Evolutionary conservation across 2,888 invertebrate genomes (phyloP).

Genomic region (Andrena praecox): DNA sequence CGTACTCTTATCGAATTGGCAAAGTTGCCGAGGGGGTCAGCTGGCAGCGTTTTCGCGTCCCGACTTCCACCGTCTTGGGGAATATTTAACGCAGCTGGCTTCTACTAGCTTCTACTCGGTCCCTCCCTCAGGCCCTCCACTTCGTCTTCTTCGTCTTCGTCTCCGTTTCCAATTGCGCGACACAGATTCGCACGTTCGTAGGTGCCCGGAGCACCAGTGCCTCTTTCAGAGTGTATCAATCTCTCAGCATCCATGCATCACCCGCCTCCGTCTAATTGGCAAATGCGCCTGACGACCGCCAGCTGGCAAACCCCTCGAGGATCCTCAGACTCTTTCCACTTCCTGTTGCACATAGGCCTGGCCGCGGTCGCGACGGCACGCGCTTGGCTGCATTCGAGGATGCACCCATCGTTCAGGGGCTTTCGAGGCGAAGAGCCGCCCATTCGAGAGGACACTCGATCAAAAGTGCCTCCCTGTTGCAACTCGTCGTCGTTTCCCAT

Average conservation of each 20-base stretch:
- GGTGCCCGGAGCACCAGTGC: background rate
- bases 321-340: conserved; percentile 11
- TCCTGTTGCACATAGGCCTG: conserved; percentile 54
- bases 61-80: too few species aligned
- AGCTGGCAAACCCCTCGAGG: conserved; percentile 26
- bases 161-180: background rate
- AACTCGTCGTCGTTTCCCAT: conserved; percentile 36
- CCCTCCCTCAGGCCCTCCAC: background rate
- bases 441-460: conserved; percentile 79
- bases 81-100: background rate
- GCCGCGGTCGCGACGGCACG: conserved; percentile 5
- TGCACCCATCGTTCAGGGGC: conserved; percentile 62
- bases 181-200: background rate
- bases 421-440: conserved; percentile 70
- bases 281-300: background rate
- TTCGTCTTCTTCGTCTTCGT: background rate
- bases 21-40: background rate
- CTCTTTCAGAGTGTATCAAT: background rate
- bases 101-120: background rate
- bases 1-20: conserved; percentile 9
- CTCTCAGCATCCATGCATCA: background rate
- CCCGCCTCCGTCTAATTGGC: conserved; percentile 4
- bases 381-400: conserved; percentile 26
- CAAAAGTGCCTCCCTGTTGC: conserved; percentile 79
- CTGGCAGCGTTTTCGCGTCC: background rate